Conservation (phyloP, 2,797 vertebrate species). For the Sebastes oblongus region DNA sequence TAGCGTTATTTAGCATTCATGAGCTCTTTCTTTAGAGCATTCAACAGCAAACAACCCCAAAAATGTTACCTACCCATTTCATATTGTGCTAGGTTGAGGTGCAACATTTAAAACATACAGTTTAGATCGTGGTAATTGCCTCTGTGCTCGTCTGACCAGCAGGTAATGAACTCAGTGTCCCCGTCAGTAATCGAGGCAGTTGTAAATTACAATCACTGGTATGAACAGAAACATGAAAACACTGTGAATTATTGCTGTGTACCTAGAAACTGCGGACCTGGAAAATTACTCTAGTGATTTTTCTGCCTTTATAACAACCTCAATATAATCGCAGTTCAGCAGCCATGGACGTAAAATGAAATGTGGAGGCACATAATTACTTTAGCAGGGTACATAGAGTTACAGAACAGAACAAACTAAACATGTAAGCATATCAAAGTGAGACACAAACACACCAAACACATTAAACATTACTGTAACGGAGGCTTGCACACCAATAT, state of each 20-base stretch:
- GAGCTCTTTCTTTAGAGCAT: not conserved
- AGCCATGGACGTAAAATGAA: conserved; percentile 8
- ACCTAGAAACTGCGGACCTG: conserved; percentile 33
- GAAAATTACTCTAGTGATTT: conserved; percentile 51
- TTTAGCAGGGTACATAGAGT: not conserved
- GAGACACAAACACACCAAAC: not conserved
- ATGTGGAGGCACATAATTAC: conserved; percentile 25
- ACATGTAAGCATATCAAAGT: conserved; percentile 7
- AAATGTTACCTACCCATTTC: not conserved
- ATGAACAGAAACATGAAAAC: conserved; percentile 31
- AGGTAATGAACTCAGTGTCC: not conserved
- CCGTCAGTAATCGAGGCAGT: not conserved
- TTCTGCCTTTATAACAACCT: conserved; percentile 24
- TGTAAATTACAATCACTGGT: conserved; percentile 8
- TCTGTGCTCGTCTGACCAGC: conserved; percentile 1
- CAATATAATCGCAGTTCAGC: conserved; percentile 5
- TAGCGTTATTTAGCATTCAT: too few relatives aligned
- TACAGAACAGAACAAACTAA: conserved; percentile 12
- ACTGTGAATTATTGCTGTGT: conserved; percentile 21
- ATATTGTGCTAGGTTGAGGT: not conserved
- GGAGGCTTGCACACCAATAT: not conserved
- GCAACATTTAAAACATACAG: not conserved
- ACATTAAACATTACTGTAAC: not conserved
- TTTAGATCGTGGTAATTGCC: not conserved
- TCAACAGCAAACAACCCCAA: not conserved